phyloP scores from a whole-genome alignment of 2,797 vertebrate species.

The Sebastes hubbsi region DNA sequence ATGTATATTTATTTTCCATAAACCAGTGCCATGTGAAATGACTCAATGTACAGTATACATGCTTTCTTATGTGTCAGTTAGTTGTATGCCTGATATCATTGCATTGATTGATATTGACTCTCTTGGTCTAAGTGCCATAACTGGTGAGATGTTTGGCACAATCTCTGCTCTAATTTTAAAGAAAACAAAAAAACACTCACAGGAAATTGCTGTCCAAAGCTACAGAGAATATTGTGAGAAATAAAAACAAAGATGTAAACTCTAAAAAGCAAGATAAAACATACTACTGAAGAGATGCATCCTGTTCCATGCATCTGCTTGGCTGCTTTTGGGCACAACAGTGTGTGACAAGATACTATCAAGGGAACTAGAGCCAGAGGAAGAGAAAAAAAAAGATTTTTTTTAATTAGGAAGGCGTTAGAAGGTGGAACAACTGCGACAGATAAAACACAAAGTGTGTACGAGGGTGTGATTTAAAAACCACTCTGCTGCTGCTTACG shows the following conservation, averaged over 20 bases:
- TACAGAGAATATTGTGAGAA: background rate
- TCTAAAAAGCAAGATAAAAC: background rate
- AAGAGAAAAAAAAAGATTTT: background rate
- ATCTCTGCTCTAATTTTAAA: slow-evolving; percentile 5
- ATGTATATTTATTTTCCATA: slow-evolving; percentile 65
- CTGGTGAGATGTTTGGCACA: slow-evolving; percentile 16
- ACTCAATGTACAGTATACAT: slow-evolving; percentile 42
- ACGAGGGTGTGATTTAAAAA: slow-evolving; percentile 37
- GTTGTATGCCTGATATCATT: slow-evolving; percentile 31
- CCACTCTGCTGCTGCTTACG: slow-evolving; percentile 74
- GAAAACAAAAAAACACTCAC: slow-evolving; percentile 2
- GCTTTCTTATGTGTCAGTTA: slow-evolving; percentile 37
- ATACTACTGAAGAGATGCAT: background rate
- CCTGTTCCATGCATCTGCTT: background rate
- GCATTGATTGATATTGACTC: slow-evolving; percentile 12
- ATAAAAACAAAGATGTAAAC: background rate
- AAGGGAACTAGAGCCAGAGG: background rate
- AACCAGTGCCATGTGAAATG: slow-evolving; percentile 54
- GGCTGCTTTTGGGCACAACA: slow-evolving; percentile 12
- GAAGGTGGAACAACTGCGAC: slow-evolving; percentile 17
- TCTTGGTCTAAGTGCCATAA: slow-evolving; percentile 54
- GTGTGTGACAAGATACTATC: background rate
- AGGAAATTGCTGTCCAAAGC: slow-evolving; percentile 1
- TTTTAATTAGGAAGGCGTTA: background rate
- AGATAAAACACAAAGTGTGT: slow-evolving; percentile 62